Percentiles rank a stretch among this genome's conserved stretches.
These are phyloP conservation scores for Troides aeacus DNA, from an alignment of 2,888 invertebrate species.

Conservation along the genomic window DNA sequence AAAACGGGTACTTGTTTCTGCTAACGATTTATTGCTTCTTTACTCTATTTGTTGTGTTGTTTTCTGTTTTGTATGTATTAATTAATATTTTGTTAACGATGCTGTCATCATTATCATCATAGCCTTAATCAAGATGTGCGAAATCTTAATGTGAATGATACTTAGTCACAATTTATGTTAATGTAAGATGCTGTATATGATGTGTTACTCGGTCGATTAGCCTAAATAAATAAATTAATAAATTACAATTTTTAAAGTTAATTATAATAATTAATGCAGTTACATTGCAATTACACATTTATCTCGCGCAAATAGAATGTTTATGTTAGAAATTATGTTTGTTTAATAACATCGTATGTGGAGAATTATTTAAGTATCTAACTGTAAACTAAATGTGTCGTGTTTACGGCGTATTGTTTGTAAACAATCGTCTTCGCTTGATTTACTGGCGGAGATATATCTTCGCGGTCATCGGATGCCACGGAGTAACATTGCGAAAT, in stretches of 20 bases:
- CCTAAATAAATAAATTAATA: no score
- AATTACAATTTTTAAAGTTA: background rate
- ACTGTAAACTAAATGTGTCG: conserved; percentile 15
- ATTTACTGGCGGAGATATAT: conserved; percentile 8
- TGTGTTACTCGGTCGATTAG: no score
- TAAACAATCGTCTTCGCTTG: conserved; percentile 12
- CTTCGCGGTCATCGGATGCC: background rate
- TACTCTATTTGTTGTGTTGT: no score
- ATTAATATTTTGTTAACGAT: no score
- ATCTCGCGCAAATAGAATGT: background rate
- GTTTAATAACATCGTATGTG: conserved; percentile 10
- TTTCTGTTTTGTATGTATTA: no score
- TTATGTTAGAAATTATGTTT: conserved; percentile 4
- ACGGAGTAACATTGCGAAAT: background rate
- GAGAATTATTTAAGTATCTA: conserved; percentile 11
- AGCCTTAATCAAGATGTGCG: no score
- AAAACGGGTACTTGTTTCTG: no score
- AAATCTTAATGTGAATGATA: no score
- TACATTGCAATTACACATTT: background rate
- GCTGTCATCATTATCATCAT: no score
- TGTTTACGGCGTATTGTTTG: conserved; percentile 20
- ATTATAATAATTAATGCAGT: background rate
- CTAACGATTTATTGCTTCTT: no score
- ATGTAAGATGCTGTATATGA: no score
- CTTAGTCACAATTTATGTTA: no score